Evolutionary conservation across 2,797 vertebrate genomes (phyloP), one percentile per base, ranked within the genome.

Genomic region (Halcyon smyrnensis): DNA sequence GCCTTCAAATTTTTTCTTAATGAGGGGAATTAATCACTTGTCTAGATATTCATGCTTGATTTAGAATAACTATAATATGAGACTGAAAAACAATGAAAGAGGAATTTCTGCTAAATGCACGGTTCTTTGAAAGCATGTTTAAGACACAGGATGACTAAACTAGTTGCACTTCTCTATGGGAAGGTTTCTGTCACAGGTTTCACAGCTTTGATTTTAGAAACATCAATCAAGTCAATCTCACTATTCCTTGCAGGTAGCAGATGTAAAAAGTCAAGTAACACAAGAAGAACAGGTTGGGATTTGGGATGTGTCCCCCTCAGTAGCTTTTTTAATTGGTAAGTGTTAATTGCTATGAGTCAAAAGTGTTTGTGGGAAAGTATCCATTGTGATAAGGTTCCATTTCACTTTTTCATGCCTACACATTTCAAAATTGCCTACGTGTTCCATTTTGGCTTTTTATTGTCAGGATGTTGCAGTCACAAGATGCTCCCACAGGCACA

Each of bases 401-500:
- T 62, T 60, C 8, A 17, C 73, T 74, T 89, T 82, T 83, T 53
- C 14, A 28, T 59, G 50, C 9, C 37, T 70, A 23, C 2, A 7
- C 8, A 8, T 83, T 70, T 85, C 12, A 67, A 20, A 83, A 70
- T n/a, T 73, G 5, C 9, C 59, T 37, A 2, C 0, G 0, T 28
- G 7, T 43, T 67, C 46, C 2, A 3, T 39, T 85, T 91, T 56
- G 37, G 8, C 23, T 85, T 2, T 0, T 59, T 80, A 32, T 46
- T 70, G 9, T 18, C 51, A 59, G 36, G 34, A 43, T 4, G 1
- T 27, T 30, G 11, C 24, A 48, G n/a, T 9, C 4, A 3, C 0
- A 0, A 62, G n/a, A 9, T 30, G 37, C 9, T 39, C 11, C 15
- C 1, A 0, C 7, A 12, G 43, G 10, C 4, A 8, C 1, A 4